Conservation (phyloP, 30 jellyfish, hydroid and myxozoan genomes). For the Clytia hemisphaerica region DNA sequence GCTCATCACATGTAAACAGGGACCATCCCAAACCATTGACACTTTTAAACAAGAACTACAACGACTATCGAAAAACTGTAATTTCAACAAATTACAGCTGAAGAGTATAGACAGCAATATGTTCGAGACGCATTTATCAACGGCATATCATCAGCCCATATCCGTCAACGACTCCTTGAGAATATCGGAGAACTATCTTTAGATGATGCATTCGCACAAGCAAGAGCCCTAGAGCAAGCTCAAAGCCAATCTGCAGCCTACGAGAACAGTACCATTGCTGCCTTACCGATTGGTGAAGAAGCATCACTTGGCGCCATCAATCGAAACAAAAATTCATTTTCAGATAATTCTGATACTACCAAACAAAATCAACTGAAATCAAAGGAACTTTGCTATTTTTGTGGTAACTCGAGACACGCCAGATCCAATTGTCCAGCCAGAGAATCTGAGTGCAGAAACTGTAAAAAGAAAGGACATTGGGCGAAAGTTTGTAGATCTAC, state of each 20-base stretch:
- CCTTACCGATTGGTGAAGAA: no score
- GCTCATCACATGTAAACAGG: conserved; percentile 54
- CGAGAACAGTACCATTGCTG: no score
- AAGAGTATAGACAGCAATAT: conserved; percentile 44
- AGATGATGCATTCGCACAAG: conserved; percentile 14
- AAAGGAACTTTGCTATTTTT: no score
- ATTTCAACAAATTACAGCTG: conserved; percentile 49
- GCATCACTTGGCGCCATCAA: no score
- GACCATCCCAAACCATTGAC: conserved; percentile 51
- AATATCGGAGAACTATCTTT: conserved; percentile 33
- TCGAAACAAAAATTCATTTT: no score
- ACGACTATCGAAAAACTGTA: conserved; percentile 52
- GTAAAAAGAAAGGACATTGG: no score
- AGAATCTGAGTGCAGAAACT: no score
- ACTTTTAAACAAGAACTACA: conserved; percentile 55
- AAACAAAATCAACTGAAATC: no score
- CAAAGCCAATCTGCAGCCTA: conserved; percentile 30
- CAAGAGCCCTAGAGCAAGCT: conserved; percentile 41
- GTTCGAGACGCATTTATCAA: conserved; percentile 58
- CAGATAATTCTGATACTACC: no score
- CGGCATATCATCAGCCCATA: conserved; percentile 40
- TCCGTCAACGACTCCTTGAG: conserved; percentile 54
- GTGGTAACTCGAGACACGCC: no score
- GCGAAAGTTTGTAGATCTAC: no score
- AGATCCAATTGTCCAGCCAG: no score